Evolutionary conservation across 2,888 invertebrate species (phyloP), one percentile per base, ranked within the genome.

Genomic region (Aradus depressus): DNA sequence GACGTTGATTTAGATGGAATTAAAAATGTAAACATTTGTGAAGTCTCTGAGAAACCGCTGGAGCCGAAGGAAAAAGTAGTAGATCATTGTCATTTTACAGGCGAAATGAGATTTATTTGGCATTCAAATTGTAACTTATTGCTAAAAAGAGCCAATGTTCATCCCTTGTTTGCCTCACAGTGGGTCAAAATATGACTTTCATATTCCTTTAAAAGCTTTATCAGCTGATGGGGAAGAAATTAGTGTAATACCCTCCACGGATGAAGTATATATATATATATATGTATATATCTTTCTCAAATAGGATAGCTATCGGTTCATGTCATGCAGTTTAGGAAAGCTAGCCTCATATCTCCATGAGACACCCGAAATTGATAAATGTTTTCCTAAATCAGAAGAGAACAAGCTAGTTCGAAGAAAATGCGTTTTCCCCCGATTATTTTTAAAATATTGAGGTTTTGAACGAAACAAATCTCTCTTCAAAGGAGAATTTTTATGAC

Each of bases 401-500:
- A n/a, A 16, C 12, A 19, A 22, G 5, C 22, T 44, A 4, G 32
- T 56, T 16, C 34, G 47, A 6, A 38, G 34, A 23, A 56, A 56
- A 49, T 53, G 56, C 12, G 45, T 51, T 3, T 53, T 42, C 37
- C 52, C 52, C 10, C 49, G 59, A 60, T 3, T 62, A 60, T 28
- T 39, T 61, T 16, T 32, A 44, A 19, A 32, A 21, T 12, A 53
- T 49, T 45, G 21, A 18, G 1, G 51, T 50, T 38, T 28, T 60
- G 14, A 22, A 44, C 3, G 56, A 58, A 14, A 55, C 49, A 2
- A 10, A 4, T 18, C 28, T 65, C 51, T 64, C 63, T 22, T 3
- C 43, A 5, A 58, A 51, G 44, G 45, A 55, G 22, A 4, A 39
- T 5, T 64, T 65, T 58, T 61, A 57, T 52, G 62, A 56, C 52